Base-by-base conservation (phyloP, 2,797 vertebrate genomes). In the Oreortyx pictus region DNA sequence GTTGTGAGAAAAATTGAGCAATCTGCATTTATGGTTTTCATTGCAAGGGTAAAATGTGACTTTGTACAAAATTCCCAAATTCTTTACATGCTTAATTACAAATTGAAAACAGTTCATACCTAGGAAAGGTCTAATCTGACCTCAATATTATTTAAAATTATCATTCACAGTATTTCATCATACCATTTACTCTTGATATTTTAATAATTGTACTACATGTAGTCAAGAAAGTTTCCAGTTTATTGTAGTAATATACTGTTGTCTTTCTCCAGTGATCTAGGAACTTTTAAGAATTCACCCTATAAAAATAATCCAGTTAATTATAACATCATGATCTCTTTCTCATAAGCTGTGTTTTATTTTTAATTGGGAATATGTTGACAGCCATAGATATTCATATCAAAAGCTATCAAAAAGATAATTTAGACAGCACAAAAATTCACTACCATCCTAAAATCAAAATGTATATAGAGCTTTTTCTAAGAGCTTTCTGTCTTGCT, bases 201-300 rank as follows among this genome's bases (percentile, higher is more conserved):
- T 52, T 56, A 25, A 39, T 49, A 6, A 43, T 56, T 88, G 9
- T 24, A 41, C 56, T 81, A 57, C 35, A 64, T 88, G 91, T 86
- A 86, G 11, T 78, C 43, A 56, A 86, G 67, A 95, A 81, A 74
- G 9, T 88, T 93, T 87, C 35, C 25, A 39, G 70, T 91, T 96
- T 92, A 93, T 71, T 91, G 59, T 75, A 93, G 54, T 52, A 71
- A 25, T 91, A 86, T 88, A 37, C 92, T 94, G 66, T 76, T 73
- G 47, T 35, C 89, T 91, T 90, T 11, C 2, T 88, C 13, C 29
- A 76, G 9, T 41, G 41, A 79, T 57, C 56, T 77, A 27, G 29
- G 49, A 80, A 10, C 52, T 74, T 81, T 94, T 91, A 80, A 25
- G 54, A 92, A 89, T 14, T 77, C 49, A 31, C 44, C 62, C 73